These are phyloP conservation scores for Danio kyathit DNA, from an alignment of 2,797 vertebrate genomes.

Conservation along the genomic window DNA sequence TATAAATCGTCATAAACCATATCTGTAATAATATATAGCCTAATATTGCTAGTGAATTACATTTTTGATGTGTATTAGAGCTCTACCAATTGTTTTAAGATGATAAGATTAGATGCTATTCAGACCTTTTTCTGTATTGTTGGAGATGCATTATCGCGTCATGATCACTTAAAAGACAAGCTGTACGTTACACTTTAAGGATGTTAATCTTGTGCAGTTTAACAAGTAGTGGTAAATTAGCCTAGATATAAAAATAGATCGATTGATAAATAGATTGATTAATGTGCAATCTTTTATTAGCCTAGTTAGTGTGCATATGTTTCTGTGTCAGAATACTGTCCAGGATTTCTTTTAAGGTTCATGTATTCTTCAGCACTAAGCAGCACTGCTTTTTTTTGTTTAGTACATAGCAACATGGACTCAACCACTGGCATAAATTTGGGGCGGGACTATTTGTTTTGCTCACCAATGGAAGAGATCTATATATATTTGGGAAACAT, in stretches of 20 bases:
- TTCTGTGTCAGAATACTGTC: neutral
- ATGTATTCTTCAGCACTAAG: too few relatives aligned
- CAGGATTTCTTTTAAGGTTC: neutral
- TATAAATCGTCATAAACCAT: neutral
- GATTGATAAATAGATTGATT: too few relatives aligned
- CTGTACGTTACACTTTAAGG: neutral
- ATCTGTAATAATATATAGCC: neutral
- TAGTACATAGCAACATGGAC: neutral
- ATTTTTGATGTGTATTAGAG: too few relatives aligned
- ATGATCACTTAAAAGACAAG: neutral
- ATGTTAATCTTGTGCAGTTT: neutral
- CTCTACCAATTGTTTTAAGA: neutral
- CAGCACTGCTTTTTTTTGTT: neutral
- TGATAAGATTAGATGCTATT: neutral
- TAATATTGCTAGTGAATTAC: neutral
- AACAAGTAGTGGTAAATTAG: neutral
- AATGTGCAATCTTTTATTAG: neutral
- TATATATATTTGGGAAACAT: neutral
- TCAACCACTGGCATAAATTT: neutral
- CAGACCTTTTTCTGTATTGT: neutral
- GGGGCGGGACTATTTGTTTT: conserved; percentile 1
- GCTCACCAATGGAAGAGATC: neutral
- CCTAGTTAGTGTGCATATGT: neutral
- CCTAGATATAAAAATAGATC: too few relatives aligned
- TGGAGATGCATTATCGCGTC: neutral